Base-by-base conservation (phyloP, 2,797 vertebrate genomes). In the Cynodonichthys magdalenae region DNA sequence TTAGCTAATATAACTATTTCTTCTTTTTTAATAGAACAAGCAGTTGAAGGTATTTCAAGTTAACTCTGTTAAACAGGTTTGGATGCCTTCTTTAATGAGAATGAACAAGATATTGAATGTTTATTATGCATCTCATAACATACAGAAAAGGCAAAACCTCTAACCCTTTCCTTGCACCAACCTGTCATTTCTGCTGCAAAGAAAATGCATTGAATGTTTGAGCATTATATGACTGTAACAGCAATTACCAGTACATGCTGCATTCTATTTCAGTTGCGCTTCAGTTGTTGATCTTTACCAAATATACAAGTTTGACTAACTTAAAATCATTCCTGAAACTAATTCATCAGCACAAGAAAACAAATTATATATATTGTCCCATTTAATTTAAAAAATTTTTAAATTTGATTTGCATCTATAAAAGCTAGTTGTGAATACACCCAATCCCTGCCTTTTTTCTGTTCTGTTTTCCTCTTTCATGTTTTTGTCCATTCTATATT, bases 31-130 rank as follows among this genome's bases (percentile, higher is more conserved):
- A 87, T 92, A 92, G 90, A 92, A 90, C 89, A 91, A 91, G 90
- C 89, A 91, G 73, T 91, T 92, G 89, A 91, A 92, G 91, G 79
- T 86, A 85, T 88, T 89, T 89, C 90, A 91, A 91, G 90, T 91
- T 82, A 88, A 90, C 79, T 87, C 89, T 77, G 85, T 91, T 81
- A 91, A 91, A 86, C 88, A 92, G 90, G 91, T 92, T 86, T 90
- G 89, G 71, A 89, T 82, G 77, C 73, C 66, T 83, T 85, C 64
- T 57, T 77, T 75, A 59, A 79, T 80, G 67, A 81, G 70, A 90
- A 85, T 87, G 85, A 86, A 70, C 61, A 69, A 81, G 78, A 84
- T 74, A 80, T 81, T 69, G 80, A 90, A 89, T 90, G 86, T 76
- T 77, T 86, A 80, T 81, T 85, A 77, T 82, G 80, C 88, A 91